Evolutionary conservation across 2,113 vertebrate species (phyloP), one percentile per base, ranked within the genome.

Genomic region (Aspiorhynchus laticeps): DNA sequence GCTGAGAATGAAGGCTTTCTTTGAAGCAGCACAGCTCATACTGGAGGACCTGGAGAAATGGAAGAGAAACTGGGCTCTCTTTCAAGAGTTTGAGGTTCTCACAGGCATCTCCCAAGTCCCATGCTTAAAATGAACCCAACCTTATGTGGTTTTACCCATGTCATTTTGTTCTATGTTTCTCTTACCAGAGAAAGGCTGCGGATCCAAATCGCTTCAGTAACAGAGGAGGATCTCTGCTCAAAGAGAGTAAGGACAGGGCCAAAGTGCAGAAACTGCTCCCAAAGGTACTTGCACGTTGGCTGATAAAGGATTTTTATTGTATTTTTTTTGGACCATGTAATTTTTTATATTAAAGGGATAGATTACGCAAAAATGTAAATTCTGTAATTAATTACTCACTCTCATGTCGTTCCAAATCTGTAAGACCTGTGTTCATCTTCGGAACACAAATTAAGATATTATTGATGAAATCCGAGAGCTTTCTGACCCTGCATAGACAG

Each of bases 191-290:
- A 88, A 95, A 92, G 79, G 93, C 94, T n/a, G 89, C 88, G 6
- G 94, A 95, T 86, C 94, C 93, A 0, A 93, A 87, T 89, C 88
- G 93, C 80, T 94, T 94, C 51, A 91, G 91, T 48, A 95, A 95
- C 87, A 90, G 94, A 88, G 94, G 94, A 15, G 94, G 93, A 9
- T 90, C 90, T 61, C 88, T 95, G 67, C 91, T 95, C 7, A 95
- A 91, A 87, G 93, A 94, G 41, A 92, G 90, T 76, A 94, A 91
- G 46, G 94, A 94, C 36, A 67, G 92, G 26, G 83, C 85, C 78
- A 93, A 93, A 83, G 87, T 93, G 24, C 93, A 94, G 71, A 95
- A 93, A 74, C 85, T 93, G 56, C 88, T 95, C 38, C 91, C 91
- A 51, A 94, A 94, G 92, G 94, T 93, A 88, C 33, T 19, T 7